Evolutionary conservation across 1,140 invertebrate genomes (phyloP).

Genomic region (Orussus abietinus): DNA sequence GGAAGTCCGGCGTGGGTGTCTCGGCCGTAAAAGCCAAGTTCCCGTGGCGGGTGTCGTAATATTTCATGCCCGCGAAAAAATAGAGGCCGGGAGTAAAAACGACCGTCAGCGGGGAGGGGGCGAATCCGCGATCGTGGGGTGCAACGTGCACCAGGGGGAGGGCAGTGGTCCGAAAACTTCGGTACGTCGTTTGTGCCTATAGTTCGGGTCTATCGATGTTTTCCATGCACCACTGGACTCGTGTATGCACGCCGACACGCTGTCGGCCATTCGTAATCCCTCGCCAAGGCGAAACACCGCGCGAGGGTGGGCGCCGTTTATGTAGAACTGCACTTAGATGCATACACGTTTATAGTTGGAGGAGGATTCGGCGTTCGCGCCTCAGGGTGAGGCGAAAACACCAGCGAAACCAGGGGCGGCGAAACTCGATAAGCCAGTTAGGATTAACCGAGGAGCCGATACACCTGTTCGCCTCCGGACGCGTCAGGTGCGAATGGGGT

Average conservation of each 20-base stretch:
- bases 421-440: too few relatives aligned
- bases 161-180: constrained; percentile 12
- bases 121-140: constrained; percentile 4
- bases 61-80: constrained; percentile 30
- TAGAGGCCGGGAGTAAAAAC: constrained; percentile 14
- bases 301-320: neutral
- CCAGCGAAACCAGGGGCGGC: too few relatives aligned
- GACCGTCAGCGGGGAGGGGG: constrained; percentile 5
- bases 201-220: too few relatives aligned
- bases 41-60: constrained; percentile 32
- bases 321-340: neutral
- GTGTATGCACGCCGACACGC: constrained; percentile 13
- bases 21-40: constrained; percentile 31
- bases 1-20: constrained; percentile 22
- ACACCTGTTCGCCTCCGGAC: too few relatives aligned
- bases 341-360: neutral
- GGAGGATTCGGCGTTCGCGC: too few relatives aligned
- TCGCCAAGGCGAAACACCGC: neutral
- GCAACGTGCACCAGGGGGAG: constrained; percentile 29
- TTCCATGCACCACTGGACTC: constrained; percentile 14
- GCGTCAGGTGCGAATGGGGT: too few relatives aligned
- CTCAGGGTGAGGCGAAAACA: too few relatives aligned
- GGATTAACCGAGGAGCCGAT: too few relatives aligned
- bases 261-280: too few relatives aligned
- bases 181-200: too few relatives aligned